Percentiles rank a stretch among this genome's conserved stretches.
Evolutionary conservation across 2,797 vertebrate species (phyloP).

Genomic region (Alectoris magna): DNA sequence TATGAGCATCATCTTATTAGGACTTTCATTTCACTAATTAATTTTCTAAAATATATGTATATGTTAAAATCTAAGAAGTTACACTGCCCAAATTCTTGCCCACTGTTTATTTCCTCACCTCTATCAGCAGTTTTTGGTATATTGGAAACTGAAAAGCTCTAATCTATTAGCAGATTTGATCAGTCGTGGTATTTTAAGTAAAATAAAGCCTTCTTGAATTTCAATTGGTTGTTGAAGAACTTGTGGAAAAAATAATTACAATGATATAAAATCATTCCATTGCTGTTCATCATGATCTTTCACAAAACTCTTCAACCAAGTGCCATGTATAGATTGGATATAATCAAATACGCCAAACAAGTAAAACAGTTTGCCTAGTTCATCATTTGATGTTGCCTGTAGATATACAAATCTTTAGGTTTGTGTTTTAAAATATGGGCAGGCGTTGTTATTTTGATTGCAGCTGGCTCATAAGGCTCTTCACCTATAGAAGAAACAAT

Average conservation of each 20-base stretch:
- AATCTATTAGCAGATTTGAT: background rate
- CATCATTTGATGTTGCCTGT: background rate
- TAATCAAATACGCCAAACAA: background rate
- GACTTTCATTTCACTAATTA: background rate
- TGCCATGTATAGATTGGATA: background rate
- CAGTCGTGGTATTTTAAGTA: constrained; percentile 14
- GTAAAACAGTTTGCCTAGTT: background rate
- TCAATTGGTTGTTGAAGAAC: constrained; percentile 2
- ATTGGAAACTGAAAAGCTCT: background rate
- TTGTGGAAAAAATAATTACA: background rate
- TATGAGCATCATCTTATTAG: background rate
- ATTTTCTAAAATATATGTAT: background rate
- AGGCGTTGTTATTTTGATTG: background rate
- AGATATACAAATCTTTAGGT: background rate
- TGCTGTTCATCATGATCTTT: background rate
- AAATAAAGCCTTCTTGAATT: constrained; percentile 10
- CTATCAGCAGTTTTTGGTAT: background rate
- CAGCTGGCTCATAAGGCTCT: background rate
- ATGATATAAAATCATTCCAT: background rate
- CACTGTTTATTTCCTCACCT: background rate
- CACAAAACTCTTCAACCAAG: constrained; percentile 1
- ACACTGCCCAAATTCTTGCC: background rate
- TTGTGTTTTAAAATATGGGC: background rate
- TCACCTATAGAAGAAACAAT: background rate
- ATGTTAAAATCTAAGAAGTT: background rate